Evolutionary conservation across 2,888 invertebrate species (phyloP).

Genomic region (Acleris cristana): DNA sequence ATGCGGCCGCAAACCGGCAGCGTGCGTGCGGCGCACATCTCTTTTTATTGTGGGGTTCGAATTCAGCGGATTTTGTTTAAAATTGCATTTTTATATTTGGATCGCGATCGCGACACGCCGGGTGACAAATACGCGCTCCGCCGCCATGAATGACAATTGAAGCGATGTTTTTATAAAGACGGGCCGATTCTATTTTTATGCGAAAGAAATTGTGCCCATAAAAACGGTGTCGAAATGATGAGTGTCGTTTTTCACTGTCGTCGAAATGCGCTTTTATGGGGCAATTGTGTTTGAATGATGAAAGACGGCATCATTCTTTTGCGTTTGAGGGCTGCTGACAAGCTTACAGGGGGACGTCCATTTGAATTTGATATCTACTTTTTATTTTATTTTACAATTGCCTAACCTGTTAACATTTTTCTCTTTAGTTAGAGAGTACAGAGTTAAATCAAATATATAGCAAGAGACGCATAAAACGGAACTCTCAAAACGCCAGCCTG

Average conservation of each 20-base stretch:
- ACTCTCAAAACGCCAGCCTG: too few relatives aligned
- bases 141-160: slow-evolving; percentile 84
- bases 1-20: slow-evolving; percentile 48
- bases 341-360: slow-evolving; percentile 28
- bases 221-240: slow-evolving; percentile 82
- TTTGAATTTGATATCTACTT: slow-evolving; percentile 20
- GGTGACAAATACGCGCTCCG: slow-evolving; percentile 82
- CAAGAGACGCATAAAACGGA: too few relatives aligned
- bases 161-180: slow-evolving; percentile 83
- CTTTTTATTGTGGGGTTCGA: slow-evolving; percentile 78
- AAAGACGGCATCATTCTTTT: slow-evolving; percentile 55
- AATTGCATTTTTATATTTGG: slow-evolving; percentile 84
- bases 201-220: slow-evolving; percentile 81
- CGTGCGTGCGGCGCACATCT: slow-evolving; percentile 69
- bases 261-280: slow-evolving; percentile 74
- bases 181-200: slow-evolving; percentile 79
- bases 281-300: slow-evolving; percentile 72
- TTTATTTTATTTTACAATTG: slow-evolving; percentile 15
- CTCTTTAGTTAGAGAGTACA: too few relatives aligned
- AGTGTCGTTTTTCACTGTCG: slow-evolving; percentile 80
- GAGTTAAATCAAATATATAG: too few relatives aligned
- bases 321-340: slow-evolving; percentile 32
- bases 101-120: slow-evolving; percentile 75
- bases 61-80: slow-evolving; percentile 76
- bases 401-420: neutral